Evolutionary conservation across 1,140 invertebrate genomes (phyloP).

Genomic region (Asobara japonica): DNA sequence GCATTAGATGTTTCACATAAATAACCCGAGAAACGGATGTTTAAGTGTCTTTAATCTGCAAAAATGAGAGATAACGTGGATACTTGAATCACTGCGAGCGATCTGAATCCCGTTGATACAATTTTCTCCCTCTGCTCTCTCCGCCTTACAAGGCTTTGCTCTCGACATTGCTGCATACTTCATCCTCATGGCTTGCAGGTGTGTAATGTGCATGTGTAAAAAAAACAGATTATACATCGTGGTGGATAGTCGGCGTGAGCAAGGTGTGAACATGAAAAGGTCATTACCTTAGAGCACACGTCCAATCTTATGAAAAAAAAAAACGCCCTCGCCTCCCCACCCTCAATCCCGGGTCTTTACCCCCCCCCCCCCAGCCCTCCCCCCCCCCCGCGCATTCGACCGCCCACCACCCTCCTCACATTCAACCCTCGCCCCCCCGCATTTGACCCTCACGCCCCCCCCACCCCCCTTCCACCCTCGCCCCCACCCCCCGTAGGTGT

Average conservation of each 20-base stretch:
- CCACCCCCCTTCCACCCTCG: too few relatives aligned
- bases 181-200: not conserved
- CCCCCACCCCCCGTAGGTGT: too few relatives aligned
- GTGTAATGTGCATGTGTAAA: not conserved
- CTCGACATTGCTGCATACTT: not conserved
- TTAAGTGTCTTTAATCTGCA: too few relatives aligned
- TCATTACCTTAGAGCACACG: constrained; percentile 29
- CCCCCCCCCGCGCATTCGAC: too few relatives aligned
- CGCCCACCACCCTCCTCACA: too few relatives aligned
- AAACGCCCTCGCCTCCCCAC: too few relatives aligned
- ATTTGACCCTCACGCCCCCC: too few relatives aligned
- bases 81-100: not conserved
- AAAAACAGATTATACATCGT: not conserved
- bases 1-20: not conserved
- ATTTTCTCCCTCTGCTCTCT: not conserved
- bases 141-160: not conserved
- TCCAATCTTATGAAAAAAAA: constrained; percentile 30
- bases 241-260: not conserved
- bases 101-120: not conserved
- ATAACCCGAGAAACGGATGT: too few relatives aligned
- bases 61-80: too few relatives aligned
- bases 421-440: too few relatives aligned
- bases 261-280: not conserved
- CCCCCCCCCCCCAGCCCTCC: too few relatives aligned
- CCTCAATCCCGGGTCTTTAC: too few relatives aligned